A percentile compares a stretch with the other conserved stretches of the same genome.
Conservation (phyloP, 2,113 vertebrate genomes). For the Polyodon spathula region DNA sequence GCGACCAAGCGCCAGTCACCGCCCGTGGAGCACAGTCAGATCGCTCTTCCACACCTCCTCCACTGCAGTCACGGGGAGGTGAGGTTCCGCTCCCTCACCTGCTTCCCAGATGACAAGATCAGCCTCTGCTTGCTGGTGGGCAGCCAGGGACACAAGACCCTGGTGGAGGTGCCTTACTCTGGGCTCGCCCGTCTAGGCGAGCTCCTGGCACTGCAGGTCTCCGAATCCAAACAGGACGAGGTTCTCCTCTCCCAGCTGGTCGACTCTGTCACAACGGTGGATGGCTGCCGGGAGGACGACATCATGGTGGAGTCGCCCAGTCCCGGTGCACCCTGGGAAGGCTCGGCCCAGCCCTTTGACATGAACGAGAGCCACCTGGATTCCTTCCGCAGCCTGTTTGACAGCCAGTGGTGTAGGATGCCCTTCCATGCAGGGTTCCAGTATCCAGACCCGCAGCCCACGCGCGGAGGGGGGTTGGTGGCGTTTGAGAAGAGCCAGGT, state of each 20-base stretch:
- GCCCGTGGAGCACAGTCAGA: neutral
- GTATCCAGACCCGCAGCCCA: slow-evolving; percentile 31
- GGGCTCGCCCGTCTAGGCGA: slow-evolving; percentile 22
- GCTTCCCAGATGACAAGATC: slow-evolving; percentile 28
- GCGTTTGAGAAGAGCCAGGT: slow-evolving; percentile 19
- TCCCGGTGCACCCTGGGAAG: neutral
- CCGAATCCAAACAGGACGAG: slow-evolving; percentile 19
- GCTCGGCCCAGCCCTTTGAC: slow-evolving; percentile 2
- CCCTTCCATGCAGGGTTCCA: slow-evolving; percentile 51
- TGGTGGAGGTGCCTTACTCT: slow-evolving; percentile 42
- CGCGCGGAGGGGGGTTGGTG: slow-evolving; percentile 2
- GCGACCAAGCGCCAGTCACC: neutral
- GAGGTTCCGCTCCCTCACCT: neutral
- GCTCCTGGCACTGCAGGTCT: slow-evolving; percentile 20
- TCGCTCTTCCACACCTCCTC: neutral
- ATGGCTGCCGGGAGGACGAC: slow-evolving; percentile 57
- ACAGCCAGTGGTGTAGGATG: slow-evolving; percentile 53
- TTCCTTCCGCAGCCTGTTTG: slow-evolving; percentile 64
- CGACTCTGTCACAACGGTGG: slow-evolving; percentile 52
- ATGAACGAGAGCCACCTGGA: slow-evolving; percentile 39
- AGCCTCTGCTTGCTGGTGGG: slow-evolving; percentile 39
- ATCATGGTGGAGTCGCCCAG: slow-evolving; percentile 36
- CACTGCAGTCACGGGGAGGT: neutral
- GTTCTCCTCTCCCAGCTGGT: slow-evolving; percentile 19
- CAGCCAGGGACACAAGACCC: slow-evolving; percentile 27